A percentile compares a stretch with the other conserved stretches of the same genome.
phyloP scores from a whole-genome alignment of 2,113 vertebrate genomes.

The Atlantisia rogersi region DNA sequence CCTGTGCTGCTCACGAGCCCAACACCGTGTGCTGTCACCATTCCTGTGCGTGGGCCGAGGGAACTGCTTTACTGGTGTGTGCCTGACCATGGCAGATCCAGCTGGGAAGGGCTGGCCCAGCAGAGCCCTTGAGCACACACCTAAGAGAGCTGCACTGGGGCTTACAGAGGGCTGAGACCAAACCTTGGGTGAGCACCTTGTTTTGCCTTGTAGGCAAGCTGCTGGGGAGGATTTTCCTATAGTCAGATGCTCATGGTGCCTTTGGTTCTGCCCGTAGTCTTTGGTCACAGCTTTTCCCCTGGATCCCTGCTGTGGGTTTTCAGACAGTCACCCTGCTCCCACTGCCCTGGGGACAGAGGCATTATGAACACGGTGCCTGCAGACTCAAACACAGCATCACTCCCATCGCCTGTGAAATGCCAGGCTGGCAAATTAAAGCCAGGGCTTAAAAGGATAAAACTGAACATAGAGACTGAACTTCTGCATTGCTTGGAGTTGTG shows the following conservation, averaged over 20 bases:
- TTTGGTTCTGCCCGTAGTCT: background rate
- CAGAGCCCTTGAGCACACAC: accelerated
- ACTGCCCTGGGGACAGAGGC: background rate
- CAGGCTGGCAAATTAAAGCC: conserved; percentile 8
- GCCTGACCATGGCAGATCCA: accelerated
- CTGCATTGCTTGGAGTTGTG: background rate
- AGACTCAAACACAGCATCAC: background rate
- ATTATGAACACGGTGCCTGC: background rate
- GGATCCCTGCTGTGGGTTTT: accelerated
- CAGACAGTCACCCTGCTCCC: background rate
- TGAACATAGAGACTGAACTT: background rate
- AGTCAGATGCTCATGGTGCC: accelerated
- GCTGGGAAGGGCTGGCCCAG: background rate
- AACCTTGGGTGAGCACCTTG: accelerated
- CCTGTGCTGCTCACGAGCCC: accelerated
- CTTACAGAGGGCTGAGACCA: background rate
- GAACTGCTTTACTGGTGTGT: accelerated
- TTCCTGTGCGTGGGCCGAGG: background rate
- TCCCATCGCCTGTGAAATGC: background rate
- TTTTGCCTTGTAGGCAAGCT: background rate
- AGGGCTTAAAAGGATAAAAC: background rate
- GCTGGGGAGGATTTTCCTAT: background rate
- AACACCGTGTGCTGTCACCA: background rate
- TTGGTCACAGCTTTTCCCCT: background rate
- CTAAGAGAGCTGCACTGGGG: accelerated